A percentile compares a stretch with the other conserved stretches of the same genome.
These are phyloP conservation scores for Bombus superbus DNA, from an alignment of 1,140 invertebrate species.

Conservation along the genomic window DNA sequence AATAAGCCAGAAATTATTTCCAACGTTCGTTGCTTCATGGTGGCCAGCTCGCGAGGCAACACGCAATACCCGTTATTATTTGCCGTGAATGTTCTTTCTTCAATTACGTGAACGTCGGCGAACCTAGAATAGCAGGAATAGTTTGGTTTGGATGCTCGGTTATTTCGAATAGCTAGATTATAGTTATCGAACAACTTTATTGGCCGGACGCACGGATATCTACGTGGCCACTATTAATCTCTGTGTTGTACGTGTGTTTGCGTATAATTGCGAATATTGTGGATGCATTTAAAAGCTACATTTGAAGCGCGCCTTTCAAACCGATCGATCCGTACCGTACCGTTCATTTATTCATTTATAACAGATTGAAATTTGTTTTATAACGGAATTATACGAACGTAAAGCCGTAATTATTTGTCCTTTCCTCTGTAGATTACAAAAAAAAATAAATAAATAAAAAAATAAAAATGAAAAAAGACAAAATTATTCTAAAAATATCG, in stretches of 20 bases:
- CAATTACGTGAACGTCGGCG: conserved; percentile 2
- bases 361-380: no score
- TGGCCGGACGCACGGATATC: conserved; percentile 5
- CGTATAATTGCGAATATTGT: conserved; percentile 17
- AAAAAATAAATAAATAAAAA: no score
- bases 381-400: not conserved
- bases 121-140: conserved; percentile 17
- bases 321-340: not conserved
- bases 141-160: conserved; percentile 23
- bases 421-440: not conserved
- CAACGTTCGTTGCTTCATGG: conserved; percentile 4
- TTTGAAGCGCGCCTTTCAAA: not conserved
- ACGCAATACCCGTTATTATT: conserved; percentile 24
- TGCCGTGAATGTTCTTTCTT: conserved; percentile 36
- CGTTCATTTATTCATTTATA: not conserved
- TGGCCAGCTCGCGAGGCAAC: not conserved
- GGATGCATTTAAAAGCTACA: not conserved
- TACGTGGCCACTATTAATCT: conserved; percentile 25
- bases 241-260: not conserved
- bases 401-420: not conserved
- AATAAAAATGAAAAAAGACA: not conserved
- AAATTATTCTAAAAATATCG: not conserved
- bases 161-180: conserved; percentile 33
- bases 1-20: conserved; percentile 13
- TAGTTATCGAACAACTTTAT: conserved; percentile 43